Conservation (phyloP, 2,113 vertebrate species). For the Benitochromis conjunctus region DNA sequence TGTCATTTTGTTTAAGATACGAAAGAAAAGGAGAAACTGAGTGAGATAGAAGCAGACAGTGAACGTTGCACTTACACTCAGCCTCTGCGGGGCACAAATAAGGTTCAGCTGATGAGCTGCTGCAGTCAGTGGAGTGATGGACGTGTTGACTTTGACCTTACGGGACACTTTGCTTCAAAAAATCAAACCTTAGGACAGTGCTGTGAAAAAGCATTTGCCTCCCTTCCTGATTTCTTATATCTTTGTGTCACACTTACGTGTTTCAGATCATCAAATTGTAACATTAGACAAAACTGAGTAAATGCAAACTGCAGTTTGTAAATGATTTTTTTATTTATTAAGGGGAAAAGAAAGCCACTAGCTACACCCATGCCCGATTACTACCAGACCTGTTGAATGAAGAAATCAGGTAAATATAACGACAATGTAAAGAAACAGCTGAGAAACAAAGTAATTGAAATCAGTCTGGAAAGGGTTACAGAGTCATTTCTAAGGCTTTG, state of each 20-base stretch:
- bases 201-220: neutral
- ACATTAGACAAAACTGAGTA: neutral
- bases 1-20: slow-evolving; percentile 19
- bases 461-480: neutral
- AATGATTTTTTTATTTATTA: neutral
- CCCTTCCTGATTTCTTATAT: neutral
- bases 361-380: neutral
- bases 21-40: neutral
- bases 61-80: neutral
- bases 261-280: neutral
- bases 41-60: neutral
- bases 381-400: neutral
- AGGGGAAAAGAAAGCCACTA: fast-evolving
- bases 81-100: neutral
- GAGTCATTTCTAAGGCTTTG: neutral
- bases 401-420: neutral
- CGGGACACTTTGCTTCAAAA: neutral
- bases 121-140: neutral
- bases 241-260: neutral
- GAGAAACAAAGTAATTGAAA: neutral
- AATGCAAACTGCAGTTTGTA: neutral
- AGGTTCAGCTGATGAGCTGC: slow-evolving; percentile 19
- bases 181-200: neutral
- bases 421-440: neutral
- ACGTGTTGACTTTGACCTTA: neutral